These are phyloP conservation scores for Coracias cyanogaster DNA, from an alignment of 2,797 vertebrate species.

Conservation along the genomic window DNA sequence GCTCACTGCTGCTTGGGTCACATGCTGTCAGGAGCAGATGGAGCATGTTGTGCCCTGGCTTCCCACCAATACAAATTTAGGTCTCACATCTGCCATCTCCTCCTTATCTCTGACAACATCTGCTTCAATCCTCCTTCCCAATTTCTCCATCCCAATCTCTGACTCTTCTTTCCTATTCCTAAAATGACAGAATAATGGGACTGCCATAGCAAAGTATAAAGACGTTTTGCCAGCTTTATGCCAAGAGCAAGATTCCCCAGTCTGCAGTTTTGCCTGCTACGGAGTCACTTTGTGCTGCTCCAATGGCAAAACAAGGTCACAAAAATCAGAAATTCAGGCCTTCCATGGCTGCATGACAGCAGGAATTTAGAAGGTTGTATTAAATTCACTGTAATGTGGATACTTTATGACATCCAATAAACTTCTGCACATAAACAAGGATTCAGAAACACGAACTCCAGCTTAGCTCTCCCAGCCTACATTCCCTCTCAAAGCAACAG, in stretches of 20 bases:
- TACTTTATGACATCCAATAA: background rate
- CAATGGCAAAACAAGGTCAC: background rate
- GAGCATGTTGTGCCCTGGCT: conserved; percentile 7
- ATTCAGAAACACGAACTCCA: background rate
- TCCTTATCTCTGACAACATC: background rate
- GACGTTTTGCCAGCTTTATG: background rate
- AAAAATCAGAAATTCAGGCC: background rate
- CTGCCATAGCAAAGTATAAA: background rate
- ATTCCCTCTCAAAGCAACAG: background rate
- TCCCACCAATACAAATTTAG: background rate
- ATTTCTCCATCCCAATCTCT: background rate
- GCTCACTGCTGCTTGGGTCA: background rate
- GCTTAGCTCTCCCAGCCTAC: background rate
- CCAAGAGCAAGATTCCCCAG: background rate
- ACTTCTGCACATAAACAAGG: background rate
- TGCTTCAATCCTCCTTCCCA: background rate
- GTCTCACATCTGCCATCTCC: conserved; percentile 6
- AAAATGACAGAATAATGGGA: background rate
- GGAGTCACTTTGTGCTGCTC: background rate
- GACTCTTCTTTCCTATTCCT: background rate
- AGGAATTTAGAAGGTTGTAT: background rate
- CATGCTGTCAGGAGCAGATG: background rate
- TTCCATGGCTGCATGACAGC: background rate
- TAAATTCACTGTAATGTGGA: background rate
- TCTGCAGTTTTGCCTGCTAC: background rate